A percentile compares a stretch with the other conserved stretches of the same genome.
Conservation (phyloP, 2,797 vertebrate genomes). For the Lacerta bilineata region DNA sequence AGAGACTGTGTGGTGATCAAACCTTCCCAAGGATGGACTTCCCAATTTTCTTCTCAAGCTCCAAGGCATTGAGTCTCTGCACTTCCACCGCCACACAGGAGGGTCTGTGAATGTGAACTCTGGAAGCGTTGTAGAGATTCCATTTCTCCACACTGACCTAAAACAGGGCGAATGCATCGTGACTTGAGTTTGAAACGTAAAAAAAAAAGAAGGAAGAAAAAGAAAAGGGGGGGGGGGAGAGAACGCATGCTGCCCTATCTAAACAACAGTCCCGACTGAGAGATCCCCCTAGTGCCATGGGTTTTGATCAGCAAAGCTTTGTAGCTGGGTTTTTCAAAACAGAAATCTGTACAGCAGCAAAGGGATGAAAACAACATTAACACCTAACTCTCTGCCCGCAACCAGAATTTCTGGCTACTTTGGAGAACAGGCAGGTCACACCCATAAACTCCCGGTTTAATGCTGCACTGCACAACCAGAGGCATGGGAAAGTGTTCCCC, state of each 20-base stretch:
- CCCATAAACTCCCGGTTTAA: neutral
- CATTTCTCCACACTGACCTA: constrained; percentile 94
- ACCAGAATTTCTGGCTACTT: neutral
- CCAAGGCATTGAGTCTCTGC: constrained; percentile 87
- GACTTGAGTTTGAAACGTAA: constrained; percentile 23
- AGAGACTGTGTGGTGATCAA: constrained; percentile 13
- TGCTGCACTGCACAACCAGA: neutral
- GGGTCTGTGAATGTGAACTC: constrained; percentile 89
- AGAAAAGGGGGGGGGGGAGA: neutral
- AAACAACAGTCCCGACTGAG: neutral
- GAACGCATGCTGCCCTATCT: neutral
- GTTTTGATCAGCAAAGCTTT: neutral
- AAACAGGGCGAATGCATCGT: constrained; percentile 41
- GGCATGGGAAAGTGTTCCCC: neutral
- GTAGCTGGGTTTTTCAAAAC: neutral
- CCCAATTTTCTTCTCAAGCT: constrained; percentile 92
- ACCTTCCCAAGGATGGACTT: constrained; percentile 97
- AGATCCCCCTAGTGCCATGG: neutral
- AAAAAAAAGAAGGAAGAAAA: neutral
- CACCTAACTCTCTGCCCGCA: neutral
- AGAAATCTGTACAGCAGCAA: neutral
- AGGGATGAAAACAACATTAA: neutral
- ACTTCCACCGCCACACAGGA: constrained; percentile 94
- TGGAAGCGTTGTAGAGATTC: constrained; percentile 92
- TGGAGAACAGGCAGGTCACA: neutral